Base-by-base conservation (phyloP, 2,113 vertebrate genomes). In the Syrmaticus mikado region DNA sequence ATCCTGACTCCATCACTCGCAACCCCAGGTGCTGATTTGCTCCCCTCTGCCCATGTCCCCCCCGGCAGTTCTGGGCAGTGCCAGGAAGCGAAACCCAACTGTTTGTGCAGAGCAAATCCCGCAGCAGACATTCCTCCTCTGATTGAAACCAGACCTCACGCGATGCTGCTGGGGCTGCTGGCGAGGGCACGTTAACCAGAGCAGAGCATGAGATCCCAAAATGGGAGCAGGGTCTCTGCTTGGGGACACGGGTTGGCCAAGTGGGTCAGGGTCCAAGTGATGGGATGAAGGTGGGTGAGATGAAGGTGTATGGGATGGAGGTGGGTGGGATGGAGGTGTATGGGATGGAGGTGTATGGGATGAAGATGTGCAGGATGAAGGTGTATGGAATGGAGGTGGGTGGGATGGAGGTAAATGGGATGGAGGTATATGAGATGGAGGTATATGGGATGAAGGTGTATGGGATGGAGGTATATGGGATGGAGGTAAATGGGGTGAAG, bases 1-100 rank as follows among this genome's bases (percentile, higher is more conserved):
- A 40, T 14, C 53, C 36, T 0, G 0, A 34, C 41, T 85, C 17
- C 13, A 0, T 6, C n/a, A 19, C 11, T 24, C 2, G 2, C 0
- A 0, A 27, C 2, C 1, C 58, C 52, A 0, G 32, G n/a, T 8
- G 10, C 36, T 32, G 2, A 11, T 68, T 79, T 40, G 6, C 65
- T 71, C 0, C 0, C 27, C 27, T 53, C 52, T 53, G 14, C 52
- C 15, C 52, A 53, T 28, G 52, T 53, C 16, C 10, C 12, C 11
- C 15, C 13, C 20, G 4, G 21, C 1, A 4, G 45, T 58, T 20
- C 66, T 6, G 27, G 61, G 36, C 68, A 73, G 67, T 28, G 43
- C 67, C 1, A 1, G 45, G 67, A 45, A 58, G 36, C 7, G 24
- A 53, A 48, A 34, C 4, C 22, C 2, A 3, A 64, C 75, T 70